Conservation (phyloP, 2,888 invertebrate genomes). For the Altica lythri region DNA sequence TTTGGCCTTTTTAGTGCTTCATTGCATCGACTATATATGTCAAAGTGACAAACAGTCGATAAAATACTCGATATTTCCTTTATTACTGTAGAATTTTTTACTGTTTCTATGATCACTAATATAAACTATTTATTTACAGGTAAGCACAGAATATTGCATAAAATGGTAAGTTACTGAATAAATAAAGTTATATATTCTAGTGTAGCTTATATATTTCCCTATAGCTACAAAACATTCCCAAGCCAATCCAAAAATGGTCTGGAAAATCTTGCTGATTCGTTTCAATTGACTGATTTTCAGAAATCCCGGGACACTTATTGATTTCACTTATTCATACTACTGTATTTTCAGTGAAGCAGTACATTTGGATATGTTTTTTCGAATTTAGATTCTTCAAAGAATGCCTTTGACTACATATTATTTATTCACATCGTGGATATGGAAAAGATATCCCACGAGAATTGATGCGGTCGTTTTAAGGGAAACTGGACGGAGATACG, state of each 20-base stretch:
- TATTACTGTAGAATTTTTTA: no score
- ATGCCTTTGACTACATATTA: conserved; percentile 39
- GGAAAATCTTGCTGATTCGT: conserved; percentile 2
- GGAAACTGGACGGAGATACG: background rate
- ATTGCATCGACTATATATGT: no score
- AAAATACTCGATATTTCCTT: no score
- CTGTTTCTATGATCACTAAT: no score
- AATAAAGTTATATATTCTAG: no score
- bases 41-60: no score
- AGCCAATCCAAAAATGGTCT: conserved; percentile 4
- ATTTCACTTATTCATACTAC: conserved; percentile 30
- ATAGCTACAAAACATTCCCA: conserved; percentile 7
- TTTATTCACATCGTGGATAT: conserved; percentile 47
- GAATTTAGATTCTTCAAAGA: conserved; percentile 35
- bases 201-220: background rate
- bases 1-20: no score
- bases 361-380: conserved; percentile 32
- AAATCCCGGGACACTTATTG: conserved; percentile 21
- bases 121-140: no score
- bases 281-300: conserved; percentile 21
- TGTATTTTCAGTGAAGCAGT: conserved; percentile 29
- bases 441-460: conserved; percentile 49
- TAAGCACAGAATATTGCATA: no score
- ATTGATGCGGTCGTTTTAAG: conserved; percentile 23
- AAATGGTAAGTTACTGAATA: no score